A percentile compares a stretch with the other conserved stretches of the same genome.
Evolutionary conservation across 2,888 invertebrate genomes (phyloP).

Genomic region (Thysanoteuthis rhombus): DNA sequence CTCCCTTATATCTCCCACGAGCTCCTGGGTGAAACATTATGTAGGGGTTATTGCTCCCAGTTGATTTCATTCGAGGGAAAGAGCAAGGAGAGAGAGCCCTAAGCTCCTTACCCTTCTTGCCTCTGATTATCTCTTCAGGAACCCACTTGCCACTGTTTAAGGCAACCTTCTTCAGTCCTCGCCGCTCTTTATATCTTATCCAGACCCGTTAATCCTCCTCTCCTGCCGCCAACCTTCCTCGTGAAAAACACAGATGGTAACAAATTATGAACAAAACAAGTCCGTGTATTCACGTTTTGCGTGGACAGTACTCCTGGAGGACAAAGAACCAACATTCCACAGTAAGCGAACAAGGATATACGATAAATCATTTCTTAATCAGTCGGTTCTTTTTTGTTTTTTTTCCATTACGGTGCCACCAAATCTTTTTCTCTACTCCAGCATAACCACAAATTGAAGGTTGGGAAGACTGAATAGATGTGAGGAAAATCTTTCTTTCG

Average conservation of each 20-base stretch:
- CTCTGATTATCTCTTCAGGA: neutral
- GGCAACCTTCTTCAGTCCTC: neutral
- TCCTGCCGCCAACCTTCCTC: neutral
- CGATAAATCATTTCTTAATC: neutral
- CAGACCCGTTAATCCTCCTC: neutral
- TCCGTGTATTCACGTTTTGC: neutral
- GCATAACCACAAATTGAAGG: neutral
- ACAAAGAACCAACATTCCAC: neutral
- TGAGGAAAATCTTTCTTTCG: neutral
- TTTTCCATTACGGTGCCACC: neutral
- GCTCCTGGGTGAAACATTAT: neutral
- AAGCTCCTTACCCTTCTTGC: neutral
- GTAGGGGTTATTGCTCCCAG: neutral
- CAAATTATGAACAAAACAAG: neutral
- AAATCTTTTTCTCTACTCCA: neutral
- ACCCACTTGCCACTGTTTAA: neutral
- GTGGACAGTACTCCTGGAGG: neutral
- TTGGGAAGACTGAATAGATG: neutral
- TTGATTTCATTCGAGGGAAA: neutral
- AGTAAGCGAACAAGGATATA: neutral
- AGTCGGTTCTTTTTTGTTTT: neutral
- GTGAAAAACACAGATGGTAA: neutral
- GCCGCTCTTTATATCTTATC: neutral
- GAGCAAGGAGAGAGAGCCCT: neutral
- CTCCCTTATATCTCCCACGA: neutral